Evolutionary conservation across 2,888 invertebrate genomes (phyloP).

Genomic region (Agonopterix arenella): DNA sequence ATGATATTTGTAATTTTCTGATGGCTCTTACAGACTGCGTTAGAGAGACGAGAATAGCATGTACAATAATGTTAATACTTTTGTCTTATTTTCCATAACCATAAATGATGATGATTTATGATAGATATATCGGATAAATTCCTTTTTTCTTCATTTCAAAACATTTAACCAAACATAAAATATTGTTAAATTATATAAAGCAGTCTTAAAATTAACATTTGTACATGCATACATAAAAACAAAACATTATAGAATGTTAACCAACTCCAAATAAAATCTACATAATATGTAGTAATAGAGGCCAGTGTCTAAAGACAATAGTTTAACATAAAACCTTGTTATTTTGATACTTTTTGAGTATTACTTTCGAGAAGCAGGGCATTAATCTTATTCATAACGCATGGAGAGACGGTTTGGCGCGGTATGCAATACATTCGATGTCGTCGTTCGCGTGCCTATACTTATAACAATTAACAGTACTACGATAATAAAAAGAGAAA

Average conservation of each 20-base stretch:
- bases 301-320: conserved; percentile 59
- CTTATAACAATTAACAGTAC: conserved; percentile 23
- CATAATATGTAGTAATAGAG: conserved; percentile 42
- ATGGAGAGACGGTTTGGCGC: neutral
- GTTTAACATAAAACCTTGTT: conserved; percentile 14
- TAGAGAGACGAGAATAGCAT: conserved; percentile 5
- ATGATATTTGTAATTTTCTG: neutral
- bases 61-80: conserved; percentile 2
- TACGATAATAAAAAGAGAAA: neutral
- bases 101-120: too few relatives aligned
- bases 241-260: neutral
- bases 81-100: neutral
- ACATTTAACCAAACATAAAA: neutral
- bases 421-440: conserved; percentile 2
- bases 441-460: conserved; percentile 42
- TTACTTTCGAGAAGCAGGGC: conserved; percentile 28
- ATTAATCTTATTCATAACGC: conserved; percentile 19
- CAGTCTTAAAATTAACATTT: neutral
- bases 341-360: conserved; percentile 16
- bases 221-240: neutral
- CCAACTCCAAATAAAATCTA: too few relatives aligned
- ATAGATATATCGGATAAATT: too few relatives aligned
- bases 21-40: conserved; percentile 5
- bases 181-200: neutral
- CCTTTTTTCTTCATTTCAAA: too few relatives aligned